phyloP scores from a whole-genome alignment of 1,140 invertebrate species.

The Nylanderia fulva region DNA sequence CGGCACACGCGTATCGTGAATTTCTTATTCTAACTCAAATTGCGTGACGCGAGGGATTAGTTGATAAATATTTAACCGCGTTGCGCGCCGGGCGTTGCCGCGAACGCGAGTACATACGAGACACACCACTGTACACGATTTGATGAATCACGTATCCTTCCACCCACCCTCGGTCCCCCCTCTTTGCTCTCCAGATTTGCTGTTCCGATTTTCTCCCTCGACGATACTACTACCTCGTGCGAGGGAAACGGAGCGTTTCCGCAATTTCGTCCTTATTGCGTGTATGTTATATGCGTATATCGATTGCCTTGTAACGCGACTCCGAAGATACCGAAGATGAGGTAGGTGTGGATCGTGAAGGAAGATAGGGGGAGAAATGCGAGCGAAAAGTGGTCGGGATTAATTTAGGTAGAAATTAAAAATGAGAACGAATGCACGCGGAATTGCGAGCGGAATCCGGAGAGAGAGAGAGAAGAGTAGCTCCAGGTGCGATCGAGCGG shows the following conservation, averaged over 20 bases:
- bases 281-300: not conserved
- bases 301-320: not conserved
- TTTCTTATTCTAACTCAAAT: slow-evolving; percentile 54
- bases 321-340: not conserved
- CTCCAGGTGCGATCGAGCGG: slow-evolving; percentile 26
- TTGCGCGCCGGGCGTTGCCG: slow-evolving; percentile 7
- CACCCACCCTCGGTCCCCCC: not conserved
- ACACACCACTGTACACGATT: slow-evolving; percentile 13
- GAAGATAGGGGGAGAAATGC: not conserved
- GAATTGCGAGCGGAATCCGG: not conserved
- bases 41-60: slow-evolving; percentile 57
- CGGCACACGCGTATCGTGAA: slow-evolving; percentile 49
- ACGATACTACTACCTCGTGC: not conserved
- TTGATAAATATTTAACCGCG: slow-evolving; percentile 56
- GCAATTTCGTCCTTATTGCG: slow-evolving; percentile 30
- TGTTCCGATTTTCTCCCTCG: not conserved
- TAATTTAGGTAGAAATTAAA: slow-evolving; percentile 83
- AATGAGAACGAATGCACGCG: slow-evolving; percentile 74
- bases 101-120: slow-evolving; percentile 7
- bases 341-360: too few species aligned
- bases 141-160: slow-evolving; percentile 52
- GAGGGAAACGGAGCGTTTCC: slow-evolving; percentile 17
- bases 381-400: slow-evolving; percentile 47
- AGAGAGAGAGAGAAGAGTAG: slow-evolving; percentile 11
- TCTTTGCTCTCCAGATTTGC: not conserved